Evolutionary conservation across 2,797 vertebrate species (phyloP), one percentile per base, ranked within the genome.

Genomic region (Coregonus suidteri): DNA sequence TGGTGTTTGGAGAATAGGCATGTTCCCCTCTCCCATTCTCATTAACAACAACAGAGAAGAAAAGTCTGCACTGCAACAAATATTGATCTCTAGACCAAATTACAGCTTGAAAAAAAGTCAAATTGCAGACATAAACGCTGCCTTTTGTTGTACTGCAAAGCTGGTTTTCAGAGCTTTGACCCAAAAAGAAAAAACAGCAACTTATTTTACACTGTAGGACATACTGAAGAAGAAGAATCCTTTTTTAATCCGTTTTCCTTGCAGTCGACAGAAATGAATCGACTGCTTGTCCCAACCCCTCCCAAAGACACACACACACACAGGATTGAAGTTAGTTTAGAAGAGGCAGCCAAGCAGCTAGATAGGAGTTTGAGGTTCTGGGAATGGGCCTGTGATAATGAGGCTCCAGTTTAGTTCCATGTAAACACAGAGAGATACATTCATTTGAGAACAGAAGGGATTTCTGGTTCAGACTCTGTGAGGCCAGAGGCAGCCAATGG

Each of bases 11-110:
- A 4, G 53, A 59, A 59, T 59, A n/a, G 11, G 11, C 3, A 2
- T 5, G 11, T 14, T 66, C 51, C 20, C 71, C 71, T 31, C 35
- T 25, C 20, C 47, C 25, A 66, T 66, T 53, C 71, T 72, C 71
- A 72, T 72, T 72, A 53, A 30, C 51, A 31, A 30, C 9, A 66
- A 30, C 5, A 6, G 52, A 54, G 51, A 72, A 53, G 25, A 71
- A 54, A 53, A 31, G 37, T 13, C 70, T 72, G 71, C 71, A 72
- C 20, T 72, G 71, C 52, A 52, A 72, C 71, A 72, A 54, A 72
- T 72, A 72, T 72, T 16, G 71, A 72, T 72, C 71, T 31, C 51
- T 3, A 52, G 20, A 53, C 15, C 71, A 54, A 72, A 72, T 72
- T 34, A 72, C 51, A 51, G 30, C 71, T 31, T 25, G 16, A 52